A percentile compares a stretch with the other conserved stretches of the same genome.
phyloP scores from a whole-genome alignment of 2,888 invertebrate species.

The Anodontia alba region DNA sequence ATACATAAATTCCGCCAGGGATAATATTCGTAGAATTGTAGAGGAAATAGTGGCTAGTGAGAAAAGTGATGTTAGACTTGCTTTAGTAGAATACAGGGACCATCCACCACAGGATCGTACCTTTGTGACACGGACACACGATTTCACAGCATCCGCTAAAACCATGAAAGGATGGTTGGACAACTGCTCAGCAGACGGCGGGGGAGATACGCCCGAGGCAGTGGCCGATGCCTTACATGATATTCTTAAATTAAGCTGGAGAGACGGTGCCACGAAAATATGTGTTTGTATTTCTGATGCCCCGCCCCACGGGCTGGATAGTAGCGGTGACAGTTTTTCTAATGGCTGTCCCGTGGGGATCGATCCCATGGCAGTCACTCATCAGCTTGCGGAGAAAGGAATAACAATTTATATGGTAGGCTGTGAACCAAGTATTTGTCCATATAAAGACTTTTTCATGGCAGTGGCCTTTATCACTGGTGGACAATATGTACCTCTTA shows the following conservation, averaged over 20 bases:
- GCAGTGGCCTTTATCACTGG: constrained; percentile 74
- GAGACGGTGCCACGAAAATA: constrained; percentile 73
- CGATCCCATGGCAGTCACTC: constrained; percentile 70
- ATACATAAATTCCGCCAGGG: constrained; percentile 71
- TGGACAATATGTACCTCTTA: constrained; percentile 77
- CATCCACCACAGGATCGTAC: constrained; percentile 74
- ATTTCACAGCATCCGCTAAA: constrained; percentile 71
- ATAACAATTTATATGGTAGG: constrained; percentile 76
- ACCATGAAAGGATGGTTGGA: constrained; percentile 74
- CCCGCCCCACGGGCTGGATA: constrained; percentile 75
- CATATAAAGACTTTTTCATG: constrained; percentile 74
- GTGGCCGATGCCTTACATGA: constrained; percentile 76
- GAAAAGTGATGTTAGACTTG: constrained; percentile 70
- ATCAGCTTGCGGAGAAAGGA: constrained; percentile 71
- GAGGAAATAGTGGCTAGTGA: constrained; percentile 72
- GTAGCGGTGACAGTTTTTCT: constrained; percentile 67
- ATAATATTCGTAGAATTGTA: constrained; percentile 73
- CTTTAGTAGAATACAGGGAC: constrained; percentile 78
- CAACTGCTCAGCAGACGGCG: constrained; percentile 67
- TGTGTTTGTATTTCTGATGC: constrained; percentile 77
- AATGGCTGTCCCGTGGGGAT: constrained; percentile 75
- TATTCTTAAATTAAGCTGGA: constrained; percentile 72
- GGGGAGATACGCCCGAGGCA: constrained; percentile 77
- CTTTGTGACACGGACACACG: constrained; percentile 71
- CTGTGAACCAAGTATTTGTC: constrained; percentile 69